Conservation (phyloP, 2,888 invertebrate genomes). For the Pyralis farinalis region DNA sequence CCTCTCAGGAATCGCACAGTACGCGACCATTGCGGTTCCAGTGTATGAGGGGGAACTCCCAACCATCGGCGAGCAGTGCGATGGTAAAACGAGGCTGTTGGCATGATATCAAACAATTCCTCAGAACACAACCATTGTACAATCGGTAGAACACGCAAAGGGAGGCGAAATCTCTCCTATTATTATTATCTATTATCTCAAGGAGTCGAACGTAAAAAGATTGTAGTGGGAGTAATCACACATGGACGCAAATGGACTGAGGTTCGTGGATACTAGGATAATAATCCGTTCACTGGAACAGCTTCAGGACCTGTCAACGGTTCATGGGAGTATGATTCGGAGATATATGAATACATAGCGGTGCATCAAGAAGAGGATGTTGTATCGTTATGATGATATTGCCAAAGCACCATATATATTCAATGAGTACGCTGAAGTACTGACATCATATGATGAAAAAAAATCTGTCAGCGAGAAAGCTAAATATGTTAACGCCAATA, state of each 20-base stretch:
- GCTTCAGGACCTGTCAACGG: constrained; percentile 71
- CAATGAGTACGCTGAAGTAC: constrained; percentile 59
- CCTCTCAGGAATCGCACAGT: too few relatives aligned
- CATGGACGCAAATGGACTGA: constrained; percentile 75
- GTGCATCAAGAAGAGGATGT: too few relatives aligned
- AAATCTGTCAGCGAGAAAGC: constrained; percentile 71
- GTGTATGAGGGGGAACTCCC: too few relatives aligned
- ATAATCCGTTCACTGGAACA: constrained; percentile 63
- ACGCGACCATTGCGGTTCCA: too few relatives aligned
- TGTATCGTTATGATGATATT: constrained; percentile 66
- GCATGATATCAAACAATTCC: too few relatives aligned
- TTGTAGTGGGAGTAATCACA: constrained; percentile 72
- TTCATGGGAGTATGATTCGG: constrained; percentile 74
- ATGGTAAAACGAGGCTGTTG: too few relatives aligned
- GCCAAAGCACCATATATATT: constrained; percentile 73
- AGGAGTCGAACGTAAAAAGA: constrained; percentile 68
- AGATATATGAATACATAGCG: too few relatives aligned
- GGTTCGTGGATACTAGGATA: constrained; percentile 52
- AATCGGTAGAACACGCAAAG: too few relatives aligned
- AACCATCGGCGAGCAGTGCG: too few relatives aligned
- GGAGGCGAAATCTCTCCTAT: too few relatives aligned
- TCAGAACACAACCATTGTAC: too few relatives aligned
- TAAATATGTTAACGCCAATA: constrained; percentile 70
- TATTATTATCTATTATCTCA: constrained; percentile 65
- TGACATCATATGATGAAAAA: constrained; percentile 68